Evolutionary conservation across 1,140 invertebrate species (phyloP).

Genomic region (Amyelois transitella): DNA sequence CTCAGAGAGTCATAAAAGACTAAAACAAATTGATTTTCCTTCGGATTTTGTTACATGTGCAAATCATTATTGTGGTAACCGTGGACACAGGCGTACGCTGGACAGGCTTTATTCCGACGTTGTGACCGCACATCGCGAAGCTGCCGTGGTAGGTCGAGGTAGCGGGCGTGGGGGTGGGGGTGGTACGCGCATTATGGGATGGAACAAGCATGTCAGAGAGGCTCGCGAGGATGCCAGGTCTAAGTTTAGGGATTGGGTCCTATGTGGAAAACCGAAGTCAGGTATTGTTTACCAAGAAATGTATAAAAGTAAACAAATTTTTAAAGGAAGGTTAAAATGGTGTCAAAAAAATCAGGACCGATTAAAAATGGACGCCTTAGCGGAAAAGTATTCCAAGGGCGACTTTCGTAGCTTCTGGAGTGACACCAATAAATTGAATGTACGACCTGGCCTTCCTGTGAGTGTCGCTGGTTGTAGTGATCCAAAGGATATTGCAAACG

Average conservation of each 20-base stretch:
- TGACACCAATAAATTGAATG: not conserved
- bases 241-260: not conserved
- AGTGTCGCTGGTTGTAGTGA: not conserved
- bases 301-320: not conserved
- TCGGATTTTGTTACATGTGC: too few relatives aligned
- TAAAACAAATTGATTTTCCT: too few relatives aligned
- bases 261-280: not conserved
- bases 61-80: too few relatives aligned
- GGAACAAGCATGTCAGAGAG: not conserved
- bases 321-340: not conserved
- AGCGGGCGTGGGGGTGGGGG: not conserved
- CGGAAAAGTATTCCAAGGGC: not conserved
- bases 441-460: not conserved
- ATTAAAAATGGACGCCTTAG: not conserved
- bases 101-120: too few relatives aligned
- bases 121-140: too few relatives aligned
- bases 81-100: too few relatives aligned
- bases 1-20: not conserved
- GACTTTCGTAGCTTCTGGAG: not conserved
- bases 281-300: not conserved
- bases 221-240: not conserved
- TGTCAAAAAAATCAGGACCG: slow-evolving; percentile 1
- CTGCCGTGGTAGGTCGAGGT: slow-evolving; percentile 2
- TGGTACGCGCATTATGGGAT: not conserved
- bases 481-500: not conserved